Evolutionary conservation across 1,140 invertebrate genomes (phyloP), one percentile per base, ranked within the genome.

Genomic region (Neodiprion pinetum): DNA sequence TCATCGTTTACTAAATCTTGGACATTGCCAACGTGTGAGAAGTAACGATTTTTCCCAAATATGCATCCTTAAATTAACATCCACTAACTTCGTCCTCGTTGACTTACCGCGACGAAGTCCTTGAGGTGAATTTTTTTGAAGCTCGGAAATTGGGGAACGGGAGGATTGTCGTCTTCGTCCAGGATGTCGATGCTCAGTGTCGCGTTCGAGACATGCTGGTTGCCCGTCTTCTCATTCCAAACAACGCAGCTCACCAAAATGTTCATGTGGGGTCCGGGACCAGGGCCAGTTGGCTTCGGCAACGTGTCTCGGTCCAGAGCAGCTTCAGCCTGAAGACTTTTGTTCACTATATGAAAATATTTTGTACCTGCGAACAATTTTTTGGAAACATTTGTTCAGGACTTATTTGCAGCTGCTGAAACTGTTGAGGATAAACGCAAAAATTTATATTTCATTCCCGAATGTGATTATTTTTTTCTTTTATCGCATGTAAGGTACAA

Each of bases 91-190:
- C 17, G 28, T 40, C 28, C 28, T 40, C 28, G 5, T 14, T 75
- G 28, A 75, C 76, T 83, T 77, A 88, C 87, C 80, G 76, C 72
- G 5, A 67, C 75, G 49, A 89, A 87, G 7, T 86, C 84, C 11
- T 72, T 48, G 5, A 88, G 75, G 3, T 70, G 76, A 68, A 87
- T 83, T 47, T 83, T 80, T 7, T 80, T 79, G 5, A 1, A 75
- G 81, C 65, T 89, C 79, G 79, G 7, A 1, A 75, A 81, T 67
- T 89, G 88, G 10, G 79, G 79, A 0, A 81, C 72, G 0, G 88
- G 88, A 7, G 87, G 85, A 83, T 89, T 89, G 72, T 89, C 88
- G 72, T 89, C 85, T 48, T 88, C 77, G 76, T 89, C 88, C 48
- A 88, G 72, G 17, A 89, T 74, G 12, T 84, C 82, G 10, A 89